Percentiles rank a stretch among this genome's conserved stretches.
Conservation (phyloP, 2,113 vertebrate species). For the Varanus komodoensis region DNA sequence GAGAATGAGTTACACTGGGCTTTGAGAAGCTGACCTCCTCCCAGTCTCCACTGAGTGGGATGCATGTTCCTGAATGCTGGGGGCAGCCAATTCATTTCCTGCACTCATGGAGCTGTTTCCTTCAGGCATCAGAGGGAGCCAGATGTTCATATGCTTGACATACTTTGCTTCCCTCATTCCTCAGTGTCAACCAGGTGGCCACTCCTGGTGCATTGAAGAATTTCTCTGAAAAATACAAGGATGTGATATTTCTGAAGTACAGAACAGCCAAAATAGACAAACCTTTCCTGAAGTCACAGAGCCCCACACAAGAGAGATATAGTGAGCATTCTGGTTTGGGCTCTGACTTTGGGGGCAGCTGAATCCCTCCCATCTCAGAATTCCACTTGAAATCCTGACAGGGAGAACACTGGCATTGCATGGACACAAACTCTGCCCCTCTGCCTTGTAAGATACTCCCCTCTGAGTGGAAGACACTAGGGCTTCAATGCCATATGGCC, state of each 20-base stretch:
- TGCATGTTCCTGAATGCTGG: not conserved
- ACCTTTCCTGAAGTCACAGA: not conserved
- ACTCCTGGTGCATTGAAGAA: not conserved
- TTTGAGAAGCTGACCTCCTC: not conserved
- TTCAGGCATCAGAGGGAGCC: not conserved
- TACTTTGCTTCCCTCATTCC: constrained; percentile 5
- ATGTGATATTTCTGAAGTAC: not conserved
- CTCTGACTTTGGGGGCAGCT: not conserved
- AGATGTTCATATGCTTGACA: not conserved
- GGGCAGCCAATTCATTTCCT: not conserved
- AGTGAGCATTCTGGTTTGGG: not conserved
- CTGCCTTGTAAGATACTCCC: not conserved
- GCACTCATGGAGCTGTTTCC: not conserved
- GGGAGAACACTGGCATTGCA: not conserved
- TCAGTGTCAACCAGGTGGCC: constrained; percentile 7
- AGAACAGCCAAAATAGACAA: not conserved
- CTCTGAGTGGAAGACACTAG: not conserved
- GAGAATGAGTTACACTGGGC: not conserved
- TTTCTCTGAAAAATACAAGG: not conserved
- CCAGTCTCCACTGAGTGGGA: no score
- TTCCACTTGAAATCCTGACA: not conserved
- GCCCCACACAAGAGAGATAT: not conserved
- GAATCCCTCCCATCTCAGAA: not conserved
- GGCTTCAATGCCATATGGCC: constrained; percentile 1
- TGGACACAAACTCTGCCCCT: not conserved